A percentile compares a stretch with the other conserved stretches of the same genome.
These are phyloP conservation scores for Mesoclemmys tuberculata DNA, from an alignment of 2,113 vertebrate genomes.

Conservation along the genomic window DNA sequence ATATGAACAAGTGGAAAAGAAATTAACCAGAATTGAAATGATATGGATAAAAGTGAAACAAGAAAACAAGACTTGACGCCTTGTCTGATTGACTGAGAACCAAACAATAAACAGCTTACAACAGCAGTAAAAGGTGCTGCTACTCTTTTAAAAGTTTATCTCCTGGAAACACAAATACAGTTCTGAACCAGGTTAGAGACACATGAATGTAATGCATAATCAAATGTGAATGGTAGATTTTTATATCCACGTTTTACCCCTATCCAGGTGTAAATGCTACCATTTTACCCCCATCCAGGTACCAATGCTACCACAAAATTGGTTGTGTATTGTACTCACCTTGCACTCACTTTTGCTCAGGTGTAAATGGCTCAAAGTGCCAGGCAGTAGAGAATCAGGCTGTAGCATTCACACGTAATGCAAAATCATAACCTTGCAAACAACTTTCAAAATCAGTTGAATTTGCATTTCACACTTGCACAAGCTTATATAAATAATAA, in stretches of 20 bases:
- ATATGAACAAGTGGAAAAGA: slow-evolving; percentile 61
- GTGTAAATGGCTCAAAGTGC: rapidly evolving
- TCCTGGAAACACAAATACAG: slow-evolving; percentile 41
- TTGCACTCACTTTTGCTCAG: not conserved
- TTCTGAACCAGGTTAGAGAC: slow-evolving; percentile 35
- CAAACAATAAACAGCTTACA: slow-evolving; percentile 64
- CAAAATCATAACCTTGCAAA: rapidly evolving
- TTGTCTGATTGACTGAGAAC: slow-evolving; percentile 66
- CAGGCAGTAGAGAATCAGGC: not conserved
- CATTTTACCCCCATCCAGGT: not conserved
- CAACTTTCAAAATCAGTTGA: not conserved
- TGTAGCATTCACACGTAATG: not conserved
- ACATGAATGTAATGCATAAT: not conserved
- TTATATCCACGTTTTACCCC: not conserved
- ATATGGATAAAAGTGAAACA: slow-evolving; percentile 51
- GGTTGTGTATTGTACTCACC: not conserved
- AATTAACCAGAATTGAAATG: slow-evolving; percentile 62
- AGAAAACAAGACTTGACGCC: slow-evolving; percentile 64
- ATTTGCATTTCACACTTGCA: not conserved
- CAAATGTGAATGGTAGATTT: not conserved
- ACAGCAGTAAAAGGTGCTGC: slow-evolving; percentile 42
- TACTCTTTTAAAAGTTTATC: slow-evolving; percentile 57
- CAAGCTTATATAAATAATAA: not conserved
- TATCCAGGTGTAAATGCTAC: not conserved
- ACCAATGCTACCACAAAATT: not conserved